Percentiles rank a stretch among this genome's conserved stretches.
phyloP scores from a whole-genome alignment of 2,797 vertebrate species.

The Gorsachius magnificus region DNA sequence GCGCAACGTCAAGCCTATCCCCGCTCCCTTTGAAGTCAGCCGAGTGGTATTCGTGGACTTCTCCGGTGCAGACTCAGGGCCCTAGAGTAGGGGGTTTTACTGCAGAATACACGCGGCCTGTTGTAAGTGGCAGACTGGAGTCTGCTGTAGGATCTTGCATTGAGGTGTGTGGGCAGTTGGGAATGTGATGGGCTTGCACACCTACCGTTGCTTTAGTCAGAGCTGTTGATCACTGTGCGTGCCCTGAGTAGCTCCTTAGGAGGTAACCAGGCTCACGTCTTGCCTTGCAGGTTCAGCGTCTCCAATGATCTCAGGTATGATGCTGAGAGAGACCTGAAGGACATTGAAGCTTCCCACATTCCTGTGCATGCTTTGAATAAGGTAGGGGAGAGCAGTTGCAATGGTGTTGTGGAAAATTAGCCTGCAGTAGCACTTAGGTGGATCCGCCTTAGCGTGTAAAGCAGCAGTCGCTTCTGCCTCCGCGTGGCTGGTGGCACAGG shows the following conservation, averaged over 20 bases:
- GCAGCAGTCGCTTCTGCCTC: neutral
- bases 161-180: neutral
- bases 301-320: constrained; percentile 98
- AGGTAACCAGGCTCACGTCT: neutral
- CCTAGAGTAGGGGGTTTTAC: neutral
- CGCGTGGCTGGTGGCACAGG: neutral
- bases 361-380: constrained; percentile 97
- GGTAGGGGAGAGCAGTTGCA: constrained; percentile 70
- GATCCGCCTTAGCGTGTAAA: neutral
- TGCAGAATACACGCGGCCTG: neutral
- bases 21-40: neutral
- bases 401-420: neutral
- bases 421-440: neutral
- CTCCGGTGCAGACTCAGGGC: neutral
- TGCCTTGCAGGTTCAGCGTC: constrained; percentile 91
- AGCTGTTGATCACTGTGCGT: neutral
- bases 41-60: neutral
- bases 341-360: constrained; percentile 90
- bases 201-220: neutral
- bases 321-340: constrained; percentile 95
- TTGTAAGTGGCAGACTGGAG: neutral
- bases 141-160: neutral
- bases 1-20: neutral
- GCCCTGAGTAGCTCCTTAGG: neutral
- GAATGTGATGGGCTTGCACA: neutral